Conservation (phyloP, 1,140 invertebrate genomes). For the Theocolax elegans region DNA sequence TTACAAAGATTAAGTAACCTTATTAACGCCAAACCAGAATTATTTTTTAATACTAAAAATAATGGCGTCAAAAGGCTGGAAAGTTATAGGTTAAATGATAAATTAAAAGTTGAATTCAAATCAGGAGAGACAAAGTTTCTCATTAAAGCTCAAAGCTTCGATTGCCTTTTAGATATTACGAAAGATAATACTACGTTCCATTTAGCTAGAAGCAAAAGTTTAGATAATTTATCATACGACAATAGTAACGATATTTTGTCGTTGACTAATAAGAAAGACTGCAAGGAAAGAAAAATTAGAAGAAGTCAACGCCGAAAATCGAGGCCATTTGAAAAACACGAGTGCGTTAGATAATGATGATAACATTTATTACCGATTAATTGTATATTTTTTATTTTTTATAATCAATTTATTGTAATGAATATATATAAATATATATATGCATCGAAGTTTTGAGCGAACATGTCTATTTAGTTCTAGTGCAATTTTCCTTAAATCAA, state of each 20-base stretch:
- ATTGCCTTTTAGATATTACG: constrained; percentile 17
- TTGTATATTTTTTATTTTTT: constrained; percentile 25
- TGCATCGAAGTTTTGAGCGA: constrained; percentile 28
- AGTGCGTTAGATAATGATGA: constrained; percentile 46
- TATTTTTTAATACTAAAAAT: constrained; percentile 47
- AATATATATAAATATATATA: not conserved
- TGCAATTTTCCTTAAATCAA: constrained; percentile 28
- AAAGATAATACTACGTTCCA: not conserved
- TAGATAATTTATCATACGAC: constrained; percentile 29
- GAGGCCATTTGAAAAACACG: constrained; percentile 42
- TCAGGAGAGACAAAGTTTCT: constrained; percentile 24
- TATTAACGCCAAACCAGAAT: constrained; percentile 48
- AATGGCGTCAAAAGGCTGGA: not conserved
- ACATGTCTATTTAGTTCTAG: constrained; percentile 18
- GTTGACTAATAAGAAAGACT: constrained; percentile 37
- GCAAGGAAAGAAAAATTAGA: constrained; percentile 24
- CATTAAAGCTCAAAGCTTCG: constrained; percentile 38
- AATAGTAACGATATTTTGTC: constrained; percentile 18
- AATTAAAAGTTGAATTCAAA: constrained; percentile 19
- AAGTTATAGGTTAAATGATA: constrained; percentile 31
- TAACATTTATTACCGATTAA: constrained; percentile 1
- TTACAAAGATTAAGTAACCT: constrained; percentile 55
- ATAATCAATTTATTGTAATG: constrained; percentile 4
- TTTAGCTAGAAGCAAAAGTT: constrained; percentile 36
- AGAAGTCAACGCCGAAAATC: constrained; percentile 37